Conservation (phyloP, 2,888 invertebrate genomes). For the Poecilus cupreus region DNA sequence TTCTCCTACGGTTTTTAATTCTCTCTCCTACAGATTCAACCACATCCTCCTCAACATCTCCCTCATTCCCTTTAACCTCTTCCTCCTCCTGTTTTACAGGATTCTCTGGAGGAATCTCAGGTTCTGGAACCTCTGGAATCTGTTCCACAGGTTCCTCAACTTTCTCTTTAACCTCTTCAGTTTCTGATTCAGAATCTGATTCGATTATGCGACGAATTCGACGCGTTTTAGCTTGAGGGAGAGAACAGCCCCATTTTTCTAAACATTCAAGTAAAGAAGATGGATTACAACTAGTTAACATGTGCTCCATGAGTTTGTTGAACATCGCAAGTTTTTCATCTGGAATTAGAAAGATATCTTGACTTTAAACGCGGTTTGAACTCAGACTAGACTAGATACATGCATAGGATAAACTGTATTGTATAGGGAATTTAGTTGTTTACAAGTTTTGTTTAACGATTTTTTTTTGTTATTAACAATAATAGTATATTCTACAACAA, state of each 20-base stretch:
- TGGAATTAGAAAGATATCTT: no score
- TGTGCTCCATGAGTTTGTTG: constrained; percentile 67
- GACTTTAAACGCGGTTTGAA: no score
- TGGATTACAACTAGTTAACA: constrained; percentile 67
- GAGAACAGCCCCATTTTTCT: constrained; percentile 70
- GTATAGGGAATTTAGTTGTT: no score
- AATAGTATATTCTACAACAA: no score
- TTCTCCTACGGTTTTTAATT: constrained; percentile 62
- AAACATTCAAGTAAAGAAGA: constrained; percentile 70
- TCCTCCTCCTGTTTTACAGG: constrained; percentile 55
- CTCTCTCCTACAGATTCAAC: constrained; percentile 61
- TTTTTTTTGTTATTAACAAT: no score
- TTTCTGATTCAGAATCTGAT: constrained; percentile 75
- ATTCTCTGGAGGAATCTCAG: no score
- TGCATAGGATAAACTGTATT: no score
- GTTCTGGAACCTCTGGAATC: constrained; percentile 56
- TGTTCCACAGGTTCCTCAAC: constrained; percentile 61
- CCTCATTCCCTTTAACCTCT: constrained; percentile 47
- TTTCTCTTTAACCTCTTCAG: constrained; percentile 65
- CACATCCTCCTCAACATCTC: constrained; percentile 49
- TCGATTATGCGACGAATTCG: constrained; percentile 77
- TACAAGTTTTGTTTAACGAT: no score
- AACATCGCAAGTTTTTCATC: constrained; percentile 67
- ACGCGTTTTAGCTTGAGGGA: constrained; percentile 75
- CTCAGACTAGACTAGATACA: no score